Base-by-base conservation (phyloP, 2,797 vertebrate genomes). In the Schizothorax lantsangensis region DNA sequence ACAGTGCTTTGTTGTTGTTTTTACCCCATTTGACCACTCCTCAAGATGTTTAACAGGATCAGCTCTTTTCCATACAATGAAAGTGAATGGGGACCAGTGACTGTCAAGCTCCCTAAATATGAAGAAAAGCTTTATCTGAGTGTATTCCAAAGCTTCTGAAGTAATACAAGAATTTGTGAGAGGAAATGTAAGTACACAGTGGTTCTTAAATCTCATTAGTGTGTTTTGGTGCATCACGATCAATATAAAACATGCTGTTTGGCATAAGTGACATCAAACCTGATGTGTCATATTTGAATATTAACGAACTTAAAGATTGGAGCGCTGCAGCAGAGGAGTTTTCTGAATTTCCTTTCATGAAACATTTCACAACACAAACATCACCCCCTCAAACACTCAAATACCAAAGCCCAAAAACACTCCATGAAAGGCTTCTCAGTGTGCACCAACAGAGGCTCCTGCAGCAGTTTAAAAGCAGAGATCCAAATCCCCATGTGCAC, bases 391-490 rank as follows among this genome's bases (percentile, higher is more conserved):
- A 30, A 73, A 26, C 36, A 30, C 68, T 43, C 14, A 14, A n/a
- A 30, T 4, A 72, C 36, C 36, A 83, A 57, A n/a, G 47, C 12
- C 30, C 68, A 47, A 54, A 38, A n/a, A 30, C 17, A 71, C 68
- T 68, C 30, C 3, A 43, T n/a, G 54, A 40, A 43, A 43, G 36
- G 23, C 14, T 62, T 71, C 33, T 30, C 52, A 23, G 12, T 19
- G n/a, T 33, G 17, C 52, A 59, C 69, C n/a, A 59, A 43, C 33
- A 45, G 68, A 45, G 10, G 33, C n/a, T 36, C 9, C 81, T 59
- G 2, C 36, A 30, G 36, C 36, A 83, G 15, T 43, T 81, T 23
- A 81, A 68, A 81, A 68, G 26, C 19, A n/a, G 43, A 80, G 40
- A 40, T 71, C 62, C 64, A 52, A 54, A 17, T 54, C 36, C n/a